phyloP scores from a whole-genome alignment of 2,113 vertebrate genomes.

The Rhabdornis inornatus region DNA sequence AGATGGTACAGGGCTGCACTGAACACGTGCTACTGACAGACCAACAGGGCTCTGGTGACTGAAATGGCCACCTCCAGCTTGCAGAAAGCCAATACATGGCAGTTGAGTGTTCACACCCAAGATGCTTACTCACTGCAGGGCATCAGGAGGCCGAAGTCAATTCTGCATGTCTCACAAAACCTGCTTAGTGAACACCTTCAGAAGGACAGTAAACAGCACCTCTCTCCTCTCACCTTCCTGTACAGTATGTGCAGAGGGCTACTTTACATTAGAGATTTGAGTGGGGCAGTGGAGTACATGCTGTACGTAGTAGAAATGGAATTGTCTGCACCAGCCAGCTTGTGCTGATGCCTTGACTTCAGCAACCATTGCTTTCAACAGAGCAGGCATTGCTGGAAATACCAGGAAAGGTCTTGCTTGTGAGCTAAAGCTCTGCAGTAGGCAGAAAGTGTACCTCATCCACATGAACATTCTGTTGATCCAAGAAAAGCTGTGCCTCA shows the following conservation, averaged over 20 bases:
- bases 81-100: not conserved
- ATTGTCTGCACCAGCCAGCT: not conserved
- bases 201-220: not conserved
- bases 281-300: not conserved
- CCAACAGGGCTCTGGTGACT: not conserved
- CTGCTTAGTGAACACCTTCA: not conserved
- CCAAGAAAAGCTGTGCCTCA: not conserved
- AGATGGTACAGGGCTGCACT: not conserved
- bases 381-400: not conserved
- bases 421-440: not conserved
- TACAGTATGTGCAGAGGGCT: not conserved
- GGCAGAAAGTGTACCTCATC: not conserved
- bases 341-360: not conserved
- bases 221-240: not conserved
- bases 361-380: not conserved
- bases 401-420: not conserved
- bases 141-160: not conserved
- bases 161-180: not conserved
- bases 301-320: not conserved
- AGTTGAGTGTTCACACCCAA: rapidly evolving
- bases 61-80: not conserved
- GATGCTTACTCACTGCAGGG: not conserved
- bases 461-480: not conserved
- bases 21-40: not conserved
- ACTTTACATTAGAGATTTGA: not conserved